These are phyloP conservation scores for Dyspetes luteomarginatus DNA, from an alignment of 2,888 invertebrate genomes.

Conservation along the genomic window DNA sequence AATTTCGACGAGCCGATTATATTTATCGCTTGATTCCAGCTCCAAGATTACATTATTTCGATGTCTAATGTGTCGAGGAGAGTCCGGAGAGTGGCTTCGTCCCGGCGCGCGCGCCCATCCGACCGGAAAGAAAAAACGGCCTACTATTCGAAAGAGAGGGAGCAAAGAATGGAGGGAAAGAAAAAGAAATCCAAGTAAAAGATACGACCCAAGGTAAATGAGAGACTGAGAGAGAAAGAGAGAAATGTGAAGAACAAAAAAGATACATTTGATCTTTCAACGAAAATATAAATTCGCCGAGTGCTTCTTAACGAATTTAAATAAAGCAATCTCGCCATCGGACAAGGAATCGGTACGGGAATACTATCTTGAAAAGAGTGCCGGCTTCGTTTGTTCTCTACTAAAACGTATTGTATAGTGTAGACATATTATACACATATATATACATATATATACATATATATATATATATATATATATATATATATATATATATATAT, in stretches of 20 bases:
- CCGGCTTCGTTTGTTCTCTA: constrained; percentile 72
- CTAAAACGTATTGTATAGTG: constrained; percentile 31
- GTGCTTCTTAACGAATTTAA: constrained; percentile 75
- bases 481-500: neutral
- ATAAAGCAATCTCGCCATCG: constrained; percentile 79
- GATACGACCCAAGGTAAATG: constrained; percentile 56
- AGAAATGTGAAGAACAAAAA: constrained; percentile 29
- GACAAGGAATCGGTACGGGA: constrained; percentile 70
- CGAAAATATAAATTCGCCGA: constrained; percentile 60
- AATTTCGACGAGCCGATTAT: constrained; percentile 75
- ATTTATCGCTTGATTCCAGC: constrained; percentile 76
- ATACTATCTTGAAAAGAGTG: constrained; percentile 53
- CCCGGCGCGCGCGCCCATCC: constrained; percentile 34
- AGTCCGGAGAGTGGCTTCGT: constrained; percentile 66
- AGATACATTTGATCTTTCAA: constrained; percentile 51
- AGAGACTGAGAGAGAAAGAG: neutral
- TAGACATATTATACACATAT: constrained; percentile 16
- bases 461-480: neutral
- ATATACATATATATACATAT: neutral
- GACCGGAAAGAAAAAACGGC: constrained; percentile 22
- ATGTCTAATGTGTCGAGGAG: constrained; percentile 71
- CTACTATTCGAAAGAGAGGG: constrained; percentile 43
- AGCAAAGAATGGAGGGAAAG: constrained; percentile 34
- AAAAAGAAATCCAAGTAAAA: constrained; percentile 44
- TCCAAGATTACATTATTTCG: constrained; percentile 77